These are phyloP conservation scores for Brachionus rubens DNA, from an alignment of 1,140 invertebrate genomes.

Conservation along the genomic window DNA sequence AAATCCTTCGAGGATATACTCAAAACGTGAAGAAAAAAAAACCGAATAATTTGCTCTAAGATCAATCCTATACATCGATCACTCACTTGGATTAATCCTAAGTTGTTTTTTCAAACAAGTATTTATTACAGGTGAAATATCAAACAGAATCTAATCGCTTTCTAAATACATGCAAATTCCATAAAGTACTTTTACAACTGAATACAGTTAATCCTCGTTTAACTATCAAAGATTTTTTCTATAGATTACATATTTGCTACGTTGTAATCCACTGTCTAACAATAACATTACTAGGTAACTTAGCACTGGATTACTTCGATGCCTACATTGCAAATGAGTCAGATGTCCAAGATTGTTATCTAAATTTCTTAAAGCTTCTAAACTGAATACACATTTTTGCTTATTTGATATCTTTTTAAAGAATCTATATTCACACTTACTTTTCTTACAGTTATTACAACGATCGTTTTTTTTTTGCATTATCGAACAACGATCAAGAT, in stretches of 20 bases:
- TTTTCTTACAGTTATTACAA: neutral
- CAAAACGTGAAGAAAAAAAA: neutral
- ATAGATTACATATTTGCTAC: neutral
- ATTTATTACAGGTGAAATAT: constrained; percentile 45
- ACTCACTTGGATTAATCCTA: neutral
- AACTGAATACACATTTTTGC: neutral
- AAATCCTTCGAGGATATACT: neutral
- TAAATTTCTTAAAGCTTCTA: neutral
- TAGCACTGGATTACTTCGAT: too few species aligned
- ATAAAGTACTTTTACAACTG: neutral
- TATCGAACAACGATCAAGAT: neutral
- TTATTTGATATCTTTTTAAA: neutral
- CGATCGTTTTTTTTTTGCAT: neutral
- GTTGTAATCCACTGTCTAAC: constrained; percentile 1
- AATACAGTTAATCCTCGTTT: neutral
- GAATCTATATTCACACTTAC: constrained; percentile 4
- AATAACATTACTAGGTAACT: neutral
- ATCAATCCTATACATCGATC: constrained; percentile 28
- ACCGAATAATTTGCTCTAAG: constrained; percentile 31
- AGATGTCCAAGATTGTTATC: constrained; percentile 5
- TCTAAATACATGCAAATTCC: constrained; percentile 22
- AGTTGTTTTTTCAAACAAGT: neutral
- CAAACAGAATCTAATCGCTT: neutral
- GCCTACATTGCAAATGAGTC: neutral
- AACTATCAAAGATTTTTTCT: neutral